Conservation (phyloP, 37 sponge, comb jelly and placozoan species). For the Aphrocallistes beatrix region DNA sequence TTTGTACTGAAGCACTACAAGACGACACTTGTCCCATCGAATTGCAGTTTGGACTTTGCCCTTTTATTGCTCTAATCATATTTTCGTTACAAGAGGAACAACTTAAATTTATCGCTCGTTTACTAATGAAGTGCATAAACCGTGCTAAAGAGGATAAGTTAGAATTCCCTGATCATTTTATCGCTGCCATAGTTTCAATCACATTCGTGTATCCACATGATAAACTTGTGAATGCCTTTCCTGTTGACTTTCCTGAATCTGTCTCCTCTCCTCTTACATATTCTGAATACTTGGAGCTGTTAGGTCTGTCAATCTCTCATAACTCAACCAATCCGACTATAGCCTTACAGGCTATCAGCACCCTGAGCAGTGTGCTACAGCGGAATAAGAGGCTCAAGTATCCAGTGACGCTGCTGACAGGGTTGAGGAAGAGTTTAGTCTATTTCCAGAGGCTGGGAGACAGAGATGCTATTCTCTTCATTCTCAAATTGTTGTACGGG, state of each 20-base stretch:
- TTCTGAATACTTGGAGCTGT: neutral
- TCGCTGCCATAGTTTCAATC: neutral
- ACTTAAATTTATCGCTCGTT: neutral
- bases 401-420: neutral
- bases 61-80: neutral
- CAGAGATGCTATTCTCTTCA: neutral
- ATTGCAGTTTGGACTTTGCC: neutral
- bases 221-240: neutral
- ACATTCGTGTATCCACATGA: neutral
- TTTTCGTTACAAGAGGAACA: neutral
- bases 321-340: neutral
- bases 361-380: neutral
- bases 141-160: neutral
- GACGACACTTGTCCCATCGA: neutral
- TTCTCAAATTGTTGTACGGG: neutral
- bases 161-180: neutral
- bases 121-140: neutral
- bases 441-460: neutral
- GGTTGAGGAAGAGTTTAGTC: neutral
- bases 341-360: neutral
- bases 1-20: neutral
- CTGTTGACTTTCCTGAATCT: neutral
- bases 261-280: neutral
- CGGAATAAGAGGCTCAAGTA: neutral
- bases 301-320: neutral